Evolutionary conservation across 2,113 vertebrate species (phyloP).

Genomic region (Cyrtonyx montezumae): DNA sequence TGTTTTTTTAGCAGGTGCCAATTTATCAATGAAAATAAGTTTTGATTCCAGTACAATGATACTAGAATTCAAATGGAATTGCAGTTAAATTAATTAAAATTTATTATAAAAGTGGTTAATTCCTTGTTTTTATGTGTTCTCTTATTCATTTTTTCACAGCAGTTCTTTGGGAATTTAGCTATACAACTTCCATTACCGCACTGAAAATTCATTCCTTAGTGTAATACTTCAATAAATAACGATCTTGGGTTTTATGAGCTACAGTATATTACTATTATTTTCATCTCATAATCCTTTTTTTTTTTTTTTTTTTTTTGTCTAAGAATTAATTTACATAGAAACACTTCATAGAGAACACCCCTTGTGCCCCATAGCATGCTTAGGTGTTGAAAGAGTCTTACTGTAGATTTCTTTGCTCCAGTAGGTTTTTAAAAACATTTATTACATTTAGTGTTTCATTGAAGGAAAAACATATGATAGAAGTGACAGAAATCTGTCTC

Average conservation of each 20-base stretch:
- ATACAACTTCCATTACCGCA: background rate
- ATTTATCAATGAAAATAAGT: background rate
- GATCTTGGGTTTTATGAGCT: conserved; percentile 1
- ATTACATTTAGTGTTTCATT: background rate
- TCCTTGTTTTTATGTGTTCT: background rate
- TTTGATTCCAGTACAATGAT: background rate
- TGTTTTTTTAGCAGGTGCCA: background rate
- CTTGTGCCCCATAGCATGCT: background rate
- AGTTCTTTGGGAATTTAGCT: background rate
- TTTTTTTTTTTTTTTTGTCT: background rate
- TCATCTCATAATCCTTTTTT: background rate
- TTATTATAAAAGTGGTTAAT: background rate
- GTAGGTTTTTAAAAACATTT: background rate
- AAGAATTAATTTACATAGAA: conserved; percentile 55
- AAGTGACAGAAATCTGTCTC: background rate
- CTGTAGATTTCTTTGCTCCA: background rate
- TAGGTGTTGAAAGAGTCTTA: conserved; percentile 10
- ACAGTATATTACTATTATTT: background rate
- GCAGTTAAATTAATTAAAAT: background rate
- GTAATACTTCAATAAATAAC: conserved; percentile 49
- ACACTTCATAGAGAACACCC: background rate
- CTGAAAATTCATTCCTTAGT: conserved; percentile 29
- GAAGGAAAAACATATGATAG: background rate
- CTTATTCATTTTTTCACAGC: background rate
- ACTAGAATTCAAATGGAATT: background rate